Evolutionary conservation across 2,888 invertebrate genomes (phyloP), one percentile per base, ranked within the genome.

Genomic region (Odontocolon sp.): DNA sequence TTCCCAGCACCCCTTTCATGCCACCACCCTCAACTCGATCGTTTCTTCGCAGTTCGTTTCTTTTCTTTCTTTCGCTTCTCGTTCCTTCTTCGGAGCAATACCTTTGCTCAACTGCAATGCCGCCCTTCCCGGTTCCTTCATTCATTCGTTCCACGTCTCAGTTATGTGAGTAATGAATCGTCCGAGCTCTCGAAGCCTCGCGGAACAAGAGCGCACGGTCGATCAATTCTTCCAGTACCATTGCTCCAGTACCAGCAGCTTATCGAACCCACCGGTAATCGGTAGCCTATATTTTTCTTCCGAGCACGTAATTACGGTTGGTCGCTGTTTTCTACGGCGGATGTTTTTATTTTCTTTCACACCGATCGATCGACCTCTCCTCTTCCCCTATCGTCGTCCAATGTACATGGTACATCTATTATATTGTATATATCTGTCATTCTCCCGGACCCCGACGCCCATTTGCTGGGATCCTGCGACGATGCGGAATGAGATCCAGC

Each of bases 111-210:
- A 33, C 42, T 63, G 26, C 36, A 14, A 6, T 36, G 28, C 47
- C 31, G 31, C 52, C 61, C 56, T 66, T 71, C 80, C 77, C 59
- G 59, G 64, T 72, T 77, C 78, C 78, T 83, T 80, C 83, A 81
- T 82, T 83, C 85, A 82, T 86, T 87, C 85, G 83, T 84, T 83
- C 82, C 85, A 85, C 86, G 84, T 86, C 82, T 83, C 84, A 80
- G 87, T 84, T 87, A 87, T 87, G 84, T 79, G 82, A 84, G 86
- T 86, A 84, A 86, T 86, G 81, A 83, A 79, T 71, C 68, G 74
- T 70, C 45, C 69, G 54, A 28, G 63, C 38, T 33, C 72, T 45
- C 61, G 52, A 45, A 77, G 50, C 66, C 68, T 64, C 52, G 68
- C 64, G 64, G 57, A 72, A 63, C 72, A 64, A 68, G 77, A 77